Base-by-base conservation (phyloP, 2,797 vertebrate species). In the Paratrypauchen microcephalus region DNA sequence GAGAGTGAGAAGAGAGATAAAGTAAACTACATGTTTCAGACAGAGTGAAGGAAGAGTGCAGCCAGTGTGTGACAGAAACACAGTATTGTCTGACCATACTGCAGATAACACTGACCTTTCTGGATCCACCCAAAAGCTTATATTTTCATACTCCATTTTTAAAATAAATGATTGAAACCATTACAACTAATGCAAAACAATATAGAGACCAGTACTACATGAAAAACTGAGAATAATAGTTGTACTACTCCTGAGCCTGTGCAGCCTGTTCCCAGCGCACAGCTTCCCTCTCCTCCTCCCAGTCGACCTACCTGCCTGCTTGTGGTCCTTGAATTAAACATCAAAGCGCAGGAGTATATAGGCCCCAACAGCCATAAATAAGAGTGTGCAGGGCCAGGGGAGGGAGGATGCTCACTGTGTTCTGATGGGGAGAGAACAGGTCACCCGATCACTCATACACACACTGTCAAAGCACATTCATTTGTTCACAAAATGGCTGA, bases 321-420 rank as follows among this genome's bases (percentile, higher is more conserved):
- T 88, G 86, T 85, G 86, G 87, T 86, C 88, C 88, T 91, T 92
- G 90, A 92, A 93, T 92, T 91, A 91, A 92, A 93, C 90, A 93
- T 92, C 91, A 91, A 91, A 92, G 90, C 89, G 89, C 89, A 87
- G 88, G 87, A 89, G 91, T 78, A 70, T 78, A 70, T 74, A 75
- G 85, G 82, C 77, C 86, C 86, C 89, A 86, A 89, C 81, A 90
- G 87, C 86, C 87, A 91, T 92, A 91, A 91, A 92, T 92, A 91
- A 90, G 87, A 79, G 87, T 66, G 76, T 60, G 79, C 84, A 81
- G 60, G 79, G 86, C 85, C 82, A 89, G 84, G 75, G 80, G 80
- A 85, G 75, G 83, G 79, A 89, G 86, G 89, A 92, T 91, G 89
- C 92, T 91, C 84, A 87, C 85, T 89, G 91, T 91, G 89, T 92